Percentiles rank a stretch among this genome's conserved stretches.
These are phyloP conservation scores for Acanthis flammea DNA, from an alignment of 2,797 vertebrate species.

Conservation along the genomic window DNA sequence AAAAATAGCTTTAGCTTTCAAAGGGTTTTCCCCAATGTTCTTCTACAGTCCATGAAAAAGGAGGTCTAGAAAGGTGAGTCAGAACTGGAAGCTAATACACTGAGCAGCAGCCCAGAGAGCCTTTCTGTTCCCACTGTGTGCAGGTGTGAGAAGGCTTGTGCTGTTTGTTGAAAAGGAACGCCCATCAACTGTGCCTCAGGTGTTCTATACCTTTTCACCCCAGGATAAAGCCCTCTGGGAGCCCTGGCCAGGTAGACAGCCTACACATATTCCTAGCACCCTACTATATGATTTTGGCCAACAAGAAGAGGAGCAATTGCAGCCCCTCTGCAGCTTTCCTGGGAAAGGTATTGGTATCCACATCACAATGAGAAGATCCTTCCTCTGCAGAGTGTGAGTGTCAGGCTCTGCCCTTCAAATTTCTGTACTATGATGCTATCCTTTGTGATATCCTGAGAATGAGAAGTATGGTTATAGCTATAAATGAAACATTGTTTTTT, in stretches of 20 bases:
- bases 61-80: not conserved
- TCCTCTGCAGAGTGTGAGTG: not conserved
- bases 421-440: not conserved
- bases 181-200: not conserved
- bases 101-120: fast-evolving
- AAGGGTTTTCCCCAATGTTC: not conserved
- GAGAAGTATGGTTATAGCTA: not conserved
- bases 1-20: not conserved
- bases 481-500: not conserved
- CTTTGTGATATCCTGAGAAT: not conserved
- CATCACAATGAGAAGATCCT: not conserved
- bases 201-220: fast-evolving
- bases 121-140: fast-evolving
- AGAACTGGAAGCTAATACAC: not conserved
- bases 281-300: not conserved
- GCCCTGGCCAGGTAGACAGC: not conserved
- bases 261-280: not conserved
- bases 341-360: not conserved
- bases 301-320: not conserved
- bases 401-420: not conserved
- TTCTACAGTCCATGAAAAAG: not conserved
- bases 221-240: not conserved
- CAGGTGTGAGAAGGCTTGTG: not conserved
- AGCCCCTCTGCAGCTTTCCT: not conserved
- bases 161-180: not conserved